Base-by-base conservation (phyloP, 2,113 vertebrate species). In the Poeciliopsis occidentalis region DNA sequence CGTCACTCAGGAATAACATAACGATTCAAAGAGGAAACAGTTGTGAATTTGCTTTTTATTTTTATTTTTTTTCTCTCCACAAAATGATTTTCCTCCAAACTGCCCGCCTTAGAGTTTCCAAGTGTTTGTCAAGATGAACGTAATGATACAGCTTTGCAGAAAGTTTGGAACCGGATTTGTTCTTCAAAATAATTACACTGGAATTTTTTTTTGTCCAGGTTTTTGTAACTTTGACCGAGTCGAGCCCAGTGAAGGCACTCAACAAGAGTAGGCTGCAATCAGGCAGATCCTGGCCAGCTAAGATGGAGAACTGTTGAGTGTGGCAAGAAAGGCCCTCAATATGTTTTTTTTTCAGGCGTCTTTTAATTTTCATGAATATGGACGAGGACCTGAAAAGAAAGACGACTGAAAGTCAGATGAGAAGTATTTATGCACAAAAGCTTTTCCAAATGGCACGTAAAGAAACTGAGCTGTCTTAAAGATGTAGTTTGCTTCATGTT, bases 241-340 rank as follows among this genome's bases (percentile, higher is more conserved):
- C 64, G 30, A 39, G 72, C 31, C 54, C 79, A 72, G 84, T 81
- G 77, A 81, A 57, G 37, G 44, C 19, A 67, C 79, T 88, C 80
- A 37, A 71, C n/a, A 17, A 51, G 41, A 89, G 81, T 57, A 32
- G 76, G 60, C 34, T 32, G 70, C 84, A 87, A 89, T 89, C 86
- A 83, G 75, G 72, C 61, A 34, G 73, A 73, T 78, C 70, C 69
- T 7, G 47, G 70, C 64, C 44, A 64, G 69, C 66, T 24, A 37
- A 0, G 69, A 75, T 4, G 1, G 67, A 80, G 60, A 62, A 62
- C 30, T 65, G 60, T 37, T 24, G 39, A 74, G 57, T 71, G 51
- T 27, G 72, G 64, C 76, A 41, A 69, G 68, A 67, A 80, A 71
- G 12, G 27, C 65, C 34, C 57, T 82, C 26, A 66, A 44, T 30